Conservation (phyloP, 2,888 invertebrate species). For the Oligia strigilis region DNA sequence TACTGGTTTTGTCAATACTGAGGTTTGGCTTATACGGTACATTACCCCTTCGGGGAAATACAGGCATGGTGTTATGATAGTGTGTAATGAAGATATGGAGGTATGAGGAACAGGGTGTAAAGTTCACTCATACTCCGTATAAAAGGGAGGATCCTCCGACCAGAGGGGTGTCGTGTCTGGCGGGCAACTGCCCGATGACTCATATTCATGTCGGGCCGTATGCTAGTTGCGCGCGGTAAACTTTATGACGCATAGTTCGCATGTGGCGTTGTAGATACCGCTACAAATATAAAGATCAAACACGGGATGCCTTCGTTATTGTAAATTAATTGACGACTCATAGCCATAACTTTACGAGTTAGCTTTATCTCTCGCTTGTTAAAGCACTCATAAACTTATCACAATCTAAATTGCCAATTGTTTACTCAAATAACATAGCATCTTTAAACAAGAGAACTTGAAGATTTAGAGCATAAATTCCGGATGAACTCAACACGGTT, state of each 20-base stretch:
- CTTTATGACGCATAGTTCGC: too few species aligned
- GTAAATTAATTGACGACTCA: not conserved
- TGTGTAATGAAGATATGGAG: too few species aligned
- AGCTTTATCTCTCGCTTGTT: not conserved
- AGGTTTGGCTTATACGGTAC: not conserved
- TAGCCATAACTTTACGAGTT: constrained; percentile 11
- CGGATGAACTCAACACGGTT: constrained; percentile 1
- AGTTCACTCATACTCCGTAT: too few species aligned
- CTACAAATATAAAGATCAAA: not conserved
- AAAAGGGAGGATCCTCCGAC: too few species aligned
- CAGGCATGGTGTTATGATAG: not conserved
- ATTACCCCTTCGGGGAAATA: not conserved
- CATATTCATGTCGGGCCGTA: too few species aligned
- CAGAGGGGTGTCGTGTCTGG: too few species aligned
- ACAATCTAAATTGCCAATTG: constrained; percentile 26
- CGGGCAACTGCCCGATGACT: too few species aligned
- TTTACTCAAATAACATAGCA: constrained; percentile 1
- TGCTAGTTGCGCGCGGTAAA: too few species aligned
- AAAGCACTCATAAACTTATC: not conserved
- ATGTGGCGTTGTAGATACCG: too few species aligned
- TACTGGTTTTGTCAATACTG: not conserved
- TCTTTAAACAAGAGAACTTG: not conserved
- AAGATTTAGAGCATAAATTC: not conserved
- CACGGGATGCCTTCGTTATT: not conserved
- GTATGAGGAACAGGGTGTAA: too few species aligned